Evolutionary conservation across 2,113 vertebrate genomes (phyloP).

Genomic region (Sterna hirundo): DNA sequence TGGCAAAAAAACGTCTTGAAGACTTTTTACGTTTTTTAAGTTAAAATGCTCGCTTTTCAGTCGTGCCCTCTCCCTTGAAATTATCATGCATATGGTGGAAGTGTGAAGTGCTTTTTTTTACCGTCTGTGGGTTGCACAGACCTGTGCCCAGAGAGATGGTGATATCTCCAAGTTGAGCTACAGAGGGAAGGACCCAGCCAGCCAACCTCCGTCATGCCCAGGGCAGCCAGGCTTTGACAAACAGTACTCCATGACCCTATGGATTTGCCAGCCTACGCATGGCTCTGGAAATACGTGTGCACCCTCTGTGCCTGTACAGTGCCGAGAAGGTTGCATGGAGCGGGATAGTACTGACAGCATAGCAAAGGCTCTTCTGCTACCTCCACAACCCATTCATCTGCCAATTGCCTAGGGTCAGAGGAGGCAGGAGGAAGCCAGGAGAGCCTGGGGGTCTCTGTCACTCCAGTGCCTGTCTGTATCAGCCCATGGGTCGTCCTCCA

Average conservation of each 20-base stretch:
- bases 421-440: neutral
- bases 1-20: neutral
- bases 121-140: neutral
- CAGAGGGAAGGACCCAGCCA: neutral
- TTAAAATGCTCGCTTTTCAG: neutral
- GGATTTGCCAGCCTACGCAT: neutral
- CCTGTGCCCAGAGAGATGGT: neutral
- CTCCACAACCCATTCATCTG: neutral
- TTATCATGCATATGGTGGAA: neutral
- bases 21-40: neutral
- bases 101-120: neutral
- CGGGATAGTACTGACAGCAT: neutral
- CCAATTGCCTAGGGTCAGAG: rapidly evolving
- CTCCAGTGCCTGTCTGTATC: neutral
- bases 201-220: neutral
- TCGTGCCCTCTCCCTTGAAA: neutral
- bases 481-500: neutral
- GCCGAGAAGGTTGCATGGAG: neutral
- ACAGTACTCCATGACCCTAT: rapidly evolving
- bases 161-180: neutral
- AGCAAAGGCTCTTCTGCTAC: neutral
- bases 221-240: neutral
- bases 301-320: neutral
- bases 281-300: neutral
- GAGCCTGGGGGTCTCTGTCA: neutral